Evolutionary conservation across 2,888 invertebrate genomes (phyloP), one percentile per base, ranked within the genome.

Genomic region (Calliopum simillimum): DNA sequence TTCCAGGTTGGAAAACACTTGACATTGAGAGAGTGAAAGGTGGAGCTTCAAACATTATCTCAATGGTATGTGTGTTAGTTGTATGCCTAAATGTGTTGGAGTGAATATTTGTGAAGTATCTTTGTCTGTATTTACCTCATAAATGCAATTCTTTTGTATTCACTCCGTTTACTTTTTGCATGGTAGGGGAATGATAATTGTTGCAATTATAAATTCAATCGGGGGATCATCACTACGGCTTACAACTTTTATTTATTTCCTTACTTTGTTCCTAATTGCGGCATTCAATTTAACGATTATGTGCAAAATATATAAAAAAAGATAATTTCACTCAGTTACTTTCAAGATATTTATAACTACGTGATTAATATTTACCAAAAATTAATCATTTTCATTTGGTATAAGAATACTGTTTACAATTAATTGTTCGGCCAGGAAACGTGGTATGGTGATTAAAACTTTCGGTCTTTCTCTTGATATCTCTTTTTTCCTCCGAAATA

Each of bases 141-240:
- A 44, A 61, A 43, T n/a, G 43, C 46, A 43, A 16, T n/a, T 53
- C n/a, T 4, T 53, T 16, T 8, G 1, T 16, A 23, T 53, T 14
- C 16, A 16, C n/a, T 19, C 3, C 3, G 21, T 4, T 33, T 21
- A 41, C 19, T 12, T 41, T 41, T 14, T 49, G 25, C 23, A 21
- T 47, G 80, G 81, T 79, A 82, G 80, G 82, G 79, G 81, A 81
- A 84, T 83, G 84, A 83, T 85, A 85, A 85, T 85, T 85, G 82
- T 81, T 79, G 84, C 84, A 85, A 85, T 85, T 85, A 85, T 83
- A 84, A 84, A 85, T 84, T 84, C 85, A 85, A 85, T 85, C 83
- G 84, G 82, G 80, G 82, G 83, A 85, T 84, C 84, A 85, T 84
- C 65, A 46, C 25, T 33, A 5, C 23, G 43, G 21, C n/a, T 46